These are phyloP conservation scores for Corythaixoides concolor DNA, from an alignment of 2,113 vertebrate species.

Conservation along the genomic window DNA sequence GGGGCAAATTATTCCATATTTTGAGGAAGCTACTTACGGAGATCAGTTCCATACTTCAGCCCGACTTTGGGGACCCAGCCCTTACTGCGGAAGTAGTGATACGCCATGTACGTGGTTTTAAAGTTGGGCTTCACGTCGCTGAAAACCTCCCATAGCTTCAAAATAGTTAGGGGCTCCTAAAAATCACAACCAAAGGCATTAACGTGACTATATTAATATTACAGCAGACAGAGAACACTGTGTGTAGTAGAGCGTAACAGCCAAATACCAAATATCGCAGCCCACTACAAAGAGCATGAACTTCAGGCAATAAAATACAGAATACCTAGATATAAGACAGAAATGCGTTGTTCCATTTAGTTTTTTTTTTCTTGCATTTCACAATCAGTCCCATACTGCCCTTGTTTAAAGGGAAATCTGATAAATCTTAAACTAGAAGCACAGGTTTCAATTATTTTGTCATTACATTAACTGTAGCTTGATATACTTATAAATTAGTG, in stretches of 20 bases:
- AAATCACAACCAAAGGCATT: background rate
- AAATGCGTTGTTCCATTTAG: background rate
- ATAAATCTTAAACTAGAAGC: background rate
- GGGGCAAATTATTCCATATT: background rate
- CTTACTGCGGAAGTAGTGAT: conserved; percentile 89
- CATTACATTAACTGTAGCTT: background rate
- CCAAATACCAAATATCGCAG: background rate
- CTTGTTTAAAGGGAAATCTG: background rate
- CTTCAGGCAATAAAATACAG: accelerated
- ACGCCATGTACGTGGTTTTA: conserved; percentile 83
- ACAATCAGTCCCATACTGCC: background rate
- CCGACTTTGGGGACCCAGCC: conserved; percentile 95
- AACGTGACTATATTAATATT: background rate
- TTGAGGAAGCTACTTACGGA: conserved; percentile 80
- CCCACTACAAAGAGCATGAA: background rate
- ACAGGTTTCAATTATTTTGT: background rate
- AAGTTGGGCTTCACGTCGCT: conserved; percentile 78
- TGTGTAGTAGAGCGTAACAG: background rate
- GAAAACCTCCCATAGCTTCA: conserved; percentile 85
- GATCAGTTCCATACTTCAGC: conserved; percentile 90
- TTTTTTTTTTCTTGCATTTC: background rate
- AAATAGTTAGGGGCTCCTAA: conserved; percentile 80
- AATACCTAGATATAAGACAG: background rate
- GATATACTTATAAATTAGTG: background rate
- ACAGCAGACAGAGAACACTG: background rate